Base-by-base conservation (phyloP, 2,888 invertebrate genomes). In the Parapristionchus giblindavisi region DNA sequence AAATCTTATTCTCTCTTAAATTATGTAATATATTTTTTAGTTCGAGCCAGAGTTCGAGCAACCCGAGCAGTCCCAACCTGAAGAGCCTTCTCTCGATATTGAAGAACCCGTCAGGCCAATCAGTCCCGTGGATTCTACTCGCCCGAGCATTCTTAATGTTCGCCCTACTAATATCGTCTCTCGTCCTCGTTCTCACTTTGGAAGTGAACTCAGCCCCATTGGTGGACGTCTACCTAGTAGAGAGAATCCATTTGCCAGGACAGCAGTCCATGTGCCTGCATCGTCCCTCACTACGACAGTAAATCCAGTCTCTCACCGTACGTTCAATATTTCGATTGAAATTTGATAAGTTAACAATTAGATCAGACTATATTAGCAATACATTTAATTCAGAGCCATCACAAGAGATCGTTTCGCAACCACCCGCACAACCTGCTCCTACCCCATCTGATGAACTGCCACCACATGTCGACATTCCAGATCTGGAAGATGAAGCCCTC, bases 121-220 rank as follows among this genome's bases (percentile, higher is more conserved):
- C 65, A 14, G 6, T 65, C 21, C 68, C 21, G 27, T 27, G 14
- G 63, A 2, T 5, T 36, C 38, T 4, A 24, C 43, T 34, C 58
- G 68, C 8, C 75, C 75, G 24, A 51, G 32, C 60, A 68, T 71
- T 36, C 68, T 75, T 36, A 75, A 73, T 40, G 61, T 73, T 27
- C 73, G 73, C 0, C 73, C 73, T 0, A 32, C 73, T 8, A 73
- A 73, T 51, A 73, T 73, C 61, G 61, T 61, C 36, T 27, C 48
- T 0, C 43, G 73, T 1, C 43, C 60, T 21, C 29, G 73, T 1
- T 60, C 38, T 34, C 61, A 60, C 34, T 73, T 73, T 38, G 73
- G 73, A 4, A 36, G 36, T 8, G 73, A 73, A 60, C 60, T 73
- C 27, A 14, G 38, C 21, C 38, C 54, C 3, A 36, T 66, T 17